Evolutionary conservation across 1,140 invertebrate genomes (phyloP).

Genomic region (Psix sp.): DNA sequence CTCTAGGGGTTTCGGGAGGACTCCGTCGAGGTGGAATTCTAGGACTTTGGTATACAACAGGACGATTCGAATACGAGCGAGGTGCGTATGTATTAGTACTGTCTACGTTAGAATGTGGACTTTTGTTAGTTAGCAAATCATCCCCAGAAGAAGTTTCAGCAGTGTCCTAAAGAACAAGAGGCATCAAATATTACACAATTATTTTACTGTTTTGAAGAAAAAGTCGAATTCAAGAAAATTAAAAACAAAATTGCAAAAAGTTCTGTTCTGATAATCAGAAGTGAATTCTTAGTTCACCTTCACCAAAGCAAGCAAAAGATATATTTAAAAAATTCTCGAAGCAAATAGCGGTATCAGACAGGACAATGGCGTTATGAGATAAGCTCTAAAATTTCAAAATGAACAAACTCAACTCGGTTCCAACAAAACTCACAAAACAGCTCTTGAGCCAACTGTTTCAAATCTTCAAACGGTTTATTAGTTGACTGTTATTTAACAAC

Average conservation of each 20-base stretch:
- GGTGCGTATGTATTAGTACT: constrained; percentile 67
- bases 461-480: too few relatives aligned
- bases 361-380: too few relatives aligned
- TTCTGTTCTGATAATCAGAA: too few relatives aligned
- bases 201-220: not conserved
- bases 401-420: too few relatives aligned
- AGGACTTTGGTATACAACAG: constrained; percentile 71
- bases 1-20: constrained; percentile 61
- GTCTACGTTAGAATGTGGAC: constrained; percentile 62
- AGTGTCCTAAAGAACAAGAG: constrained; percentile 73
- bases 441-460: too few relatives aligned
- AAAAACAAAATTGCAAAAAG: too few relatives aligned
- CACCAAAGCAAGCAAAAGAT: constrained; percentile 1
- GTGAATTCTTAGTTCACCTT: too few relatives aligned
- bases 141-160: constrained; percentile 68
- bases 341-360: too few relatives aligned
- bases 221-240: not conserved
- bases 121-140: constrained; percentile 70
- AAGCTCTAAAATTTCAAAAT: too few relatives aligned
- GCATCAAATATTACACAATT: constrained; percentile 37
- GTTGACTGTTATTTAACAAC: too few relatives aligned
- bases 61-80: constrained; percentile 60
- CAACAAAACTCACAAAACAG: too few relatives aligned
- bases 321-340: too few relatives aligned
- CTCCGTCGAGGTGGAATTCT: constrained; percentile 67